Evolutionary conservation across 53 echinoderm and acorn worm genomes (phyloP), one percentile per base, ranked within the genome.

Genomic region (Crossaster papposus): DNA sequence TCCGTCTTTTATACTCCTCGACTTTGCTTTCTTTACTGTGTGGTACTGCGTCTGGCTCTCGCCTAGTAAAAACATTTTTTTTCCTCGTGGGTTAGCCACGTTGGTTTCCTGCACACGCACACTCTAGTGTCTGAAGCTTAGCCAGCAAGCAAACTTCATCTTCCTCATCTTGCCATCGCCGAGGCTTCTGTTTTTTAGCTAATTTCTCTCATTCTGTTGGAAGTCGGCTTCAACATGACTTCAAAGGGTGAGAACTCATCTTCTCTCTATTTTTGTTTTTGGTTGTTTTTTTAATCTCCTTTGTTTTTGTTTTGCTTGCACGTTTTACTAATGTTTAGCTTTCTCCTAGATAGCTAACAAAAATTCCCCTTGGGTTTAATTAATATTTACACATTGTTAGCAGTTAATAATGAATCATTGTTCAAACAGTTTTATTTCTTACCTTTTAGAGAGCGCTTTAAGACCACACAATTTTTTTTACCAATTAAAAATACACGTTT

Each of bases 21-120:
- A n/a, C 77, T 87, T 87, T 77, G 75, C 87, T 87, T 58, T 87
- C 87, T 75, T 76, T 87, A 58, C 76, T 77, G 63, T 62, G 85
- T 52, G 38, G 73, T 44, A n/a, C n/a, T n/a, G 55, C 24, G 38
- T 50, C 50, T 24, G n/a, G 78, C 78, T 78, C 78, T 58, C n/a
- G 35, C 51, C 54, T 87, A 30, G 44, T 44, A 44, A 5, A 44
- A 7, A 70, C 29, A 35, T 54, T 64, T 71, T 72, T 72, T 85
- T 50, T 53, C 87, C 87, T 54, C 55, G 76, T 87, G 87, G 35
- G 12, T 62, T 53, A n/a, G 76, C 87, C 76, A 77, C 77, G 77
- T 87, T 85, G 58, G 87, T 58, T 87, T 76, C 36, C 70, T n/a
- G 20, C 64, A 64, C 36, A 23, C 30, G 58, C 80, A 80, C 80